Evolutionary conservation across 2,888 invertebrate genomes (phyloP).

Genomic region (Clunio marinus): DNA sequence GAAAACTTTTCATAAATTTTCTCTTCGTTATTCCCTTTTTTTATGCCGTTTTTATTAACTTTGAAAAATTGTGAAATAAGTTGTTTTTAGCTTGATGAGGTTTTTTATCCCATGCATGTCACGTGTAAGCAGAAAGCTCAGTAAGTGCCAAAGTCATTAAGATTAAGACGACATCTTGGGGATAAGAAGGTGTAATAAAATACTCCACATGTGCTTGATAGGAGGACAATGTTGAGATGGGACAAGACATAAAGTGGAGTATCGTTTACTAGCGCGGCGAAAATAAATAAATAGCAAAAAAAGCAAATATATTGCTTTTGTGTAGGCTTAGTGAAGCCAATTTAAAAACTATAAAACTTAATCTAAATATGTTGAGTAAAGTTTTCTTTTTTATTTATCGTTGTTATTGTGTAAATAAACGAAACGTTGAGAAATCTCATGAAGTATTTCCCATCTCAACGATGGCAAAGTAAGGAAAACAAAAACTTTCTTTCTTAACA

Average conservation of each 20-base stretch:
- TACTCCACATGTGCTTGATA: background rate
- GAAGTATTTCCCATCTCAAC: too few species aligned
- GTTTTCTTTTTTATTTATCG: background rate
- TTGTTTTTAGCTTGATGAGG: too few species aligned
- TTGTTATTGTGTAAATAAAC: background rate
- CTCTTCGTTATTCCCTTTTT: background rate
- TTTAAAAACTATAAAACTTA: background rate
- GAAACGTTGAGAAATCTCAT: too few species aligned
- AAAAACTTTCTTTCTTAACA: too few species aligned
- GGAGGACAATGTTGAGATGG: background rate
- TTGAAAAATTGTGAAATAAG: too few species aligned
- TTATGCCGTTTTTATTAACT: background rate
- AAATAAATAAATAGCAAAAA: too few species aligned
- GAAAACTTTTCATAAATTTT: background rate
- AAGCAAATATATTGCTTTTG: background rate
- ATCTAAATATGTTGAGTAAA: background rate
- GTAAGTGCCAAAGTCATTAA: background rate
- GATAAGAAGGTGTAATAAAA: background rate
- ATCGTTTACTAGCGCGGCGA: too few species aligned
- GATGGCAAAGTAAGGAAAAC: too few species aligned
- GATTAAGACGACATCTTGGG: background rate
- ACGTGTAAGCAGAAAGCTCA: too few species aligned
- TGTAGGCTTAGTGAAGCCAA: background rate
- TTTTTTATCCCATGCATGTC: background rate
- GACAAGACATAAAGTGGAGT: background rate